Conservation (phyloP, 2,797 vertebrate genomes). For the Lerista edwardsae region DNA sequence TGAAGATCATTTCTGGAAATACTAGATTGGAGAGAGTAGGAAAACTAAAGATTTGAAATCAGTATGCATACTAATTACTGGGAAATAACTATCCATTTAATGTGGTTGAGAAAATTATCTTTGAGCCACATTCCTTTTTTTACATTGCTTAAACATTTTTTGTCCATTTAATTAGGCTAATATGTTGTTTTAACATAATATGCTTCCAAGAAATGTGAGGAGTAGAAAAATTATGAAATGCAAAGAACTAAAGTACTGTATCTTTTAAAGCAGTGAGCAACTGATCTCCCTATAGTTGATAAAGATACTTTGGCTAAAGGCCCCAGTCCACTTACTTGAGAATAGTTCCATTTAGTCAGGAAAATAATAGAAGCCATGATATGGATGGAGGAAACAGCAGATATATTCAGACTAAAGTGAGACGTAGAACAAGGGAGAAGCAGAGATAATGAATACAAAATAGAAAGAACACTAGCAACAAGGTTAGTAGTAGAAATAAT, state of each 20-base stretch:
- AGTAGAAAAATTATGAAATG: slow-evolving; percentile 22
- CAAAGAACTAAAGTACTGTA: background rate
- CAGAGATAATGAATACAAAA: background rate
- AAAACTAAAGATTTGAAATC: slow-evolving; percentile 2
- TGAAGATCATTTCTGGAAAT: background rate
- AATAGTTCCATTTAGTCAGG: background rate
- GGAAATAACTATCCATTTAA: background rate
- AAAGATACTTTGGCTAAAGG: slow-evolving; percentile 29
- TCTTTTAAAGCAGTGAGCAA: background rate
- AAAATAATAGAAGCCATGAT: slow-evolving; percentile 27
- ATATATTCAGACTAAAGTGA: slow-evolving; percentile 3
- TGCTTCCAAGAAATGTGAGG: slow-evolving; percentile 27
- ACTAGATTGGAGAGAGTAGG: background rate
- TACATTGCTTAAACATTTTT: background rate
- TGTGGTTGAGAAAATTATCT: background rate
- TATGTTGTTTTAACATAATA: slow-evolving; percentile 10
- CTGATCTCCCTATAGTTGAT: background rate
- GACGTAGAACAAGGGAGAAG: slow-evolving; percentile 22
- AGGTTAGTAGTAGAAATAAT: slow-evolving; percentile 3
- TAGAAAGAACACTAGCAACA: slow-evolving; percentile 8
- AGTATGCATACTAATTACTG: background rate
- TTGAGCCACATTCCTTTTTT: slow-evolving; percentile 4
- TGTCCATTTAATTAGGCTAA: slow-evolving; percentile 9
- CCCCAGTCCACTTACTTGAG: slow-evolving; percentile 2
- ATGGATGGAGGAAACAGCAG: slow-evolving; percentile 19